A percentile compares a stretch with the other conserved stretches of the same genome.
Conservation (phyloP, 2,797 vertebrate genomes). For the Oophaga sylvatica region DNA sequence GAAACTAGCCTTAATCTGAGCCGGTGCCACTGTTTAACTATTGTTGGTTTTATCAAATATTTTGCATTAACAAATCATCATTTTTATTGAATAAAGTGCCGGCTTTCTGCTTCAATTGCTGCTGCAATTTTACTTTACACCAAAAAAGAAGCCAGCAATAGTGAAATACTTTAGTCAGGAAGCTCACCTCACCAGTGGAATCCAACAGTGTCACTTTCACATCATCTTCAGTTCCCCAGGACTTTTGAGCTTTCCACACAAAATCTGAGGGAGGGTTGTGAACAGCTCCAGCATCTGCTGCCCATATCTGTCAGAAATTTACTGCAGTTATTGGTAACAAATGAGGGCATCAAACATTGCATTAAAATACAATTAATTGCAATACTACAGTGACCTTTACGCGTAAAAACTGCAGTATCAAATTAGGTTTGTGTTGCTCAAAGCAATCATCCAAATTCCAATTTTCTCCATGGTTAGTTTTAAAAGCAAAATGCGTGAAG, state of each 20-base stretch:
- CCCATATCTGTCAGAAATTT: slow-evolving; percentile 79
- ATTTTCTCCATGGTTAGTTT: not conserved
- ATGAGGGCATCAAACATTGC: too few relatives aligned
- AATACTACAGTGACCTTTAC: not conserved
- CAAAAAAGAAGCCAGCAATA: not conserved
- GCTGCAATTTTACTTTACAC: not conserved
- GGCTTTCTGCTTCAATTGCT: too few relatives aligned
- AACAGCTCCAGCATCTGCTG: slow-evolving; percentile 71
- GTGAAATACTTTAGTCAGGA: not conserved
- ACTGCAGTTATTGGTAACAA: too few relatives aligned
- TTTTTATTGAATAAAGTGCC: too few relatives aligned
- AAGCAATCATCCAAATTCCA: not conserved
- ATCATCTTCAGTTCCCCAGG: slow-evolving; percentile 74
- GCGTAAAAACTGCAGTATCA: not conserved
- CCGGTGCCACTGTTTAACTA: too few relatives aligned
- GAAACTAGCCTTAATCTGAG: too few relatives aligned
- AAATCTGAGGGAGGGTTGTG: slow-evolving; percentile 73
- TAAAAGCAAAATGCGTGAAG: not conserved
- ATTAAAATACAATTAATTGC: too few relatives aligned
- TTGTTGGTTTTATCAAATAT: too few relatives aligned
- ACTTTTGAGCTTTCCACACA: slow-evolving; percentile 76
- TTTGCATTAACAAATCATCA: too few relatives aligned
- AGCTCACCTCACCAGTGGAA: slow-evolving; percentile 74
- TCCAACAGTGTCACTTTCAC: slow-evolving; percentile 77
- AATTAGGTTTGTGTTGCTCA: not conserved